Evolutionary conservation across 2,113 vertebrate species (phyloP).

Genomic region (Pipa parva): DNA sequence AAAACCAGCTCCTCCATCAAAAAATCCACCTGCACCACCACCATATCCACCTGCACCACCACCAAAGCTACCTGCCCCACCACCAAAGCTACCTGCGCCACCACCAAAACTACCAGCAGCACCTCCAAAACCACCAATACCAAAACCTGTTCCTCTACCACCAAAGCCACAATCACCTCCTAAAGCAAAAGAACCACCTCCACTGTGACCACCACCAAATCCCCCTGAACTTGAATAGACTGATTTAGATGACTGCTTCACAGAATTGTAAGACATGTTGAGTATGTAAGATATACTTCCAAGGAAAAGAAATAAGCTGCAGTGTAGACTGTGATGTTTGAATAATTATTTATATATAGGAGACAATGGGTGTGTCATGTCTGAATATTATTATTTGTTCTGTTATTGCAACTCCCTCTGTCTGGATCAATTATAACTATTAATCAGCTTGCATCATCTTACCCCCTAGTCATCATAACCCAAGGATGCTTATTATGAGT

Average conservation of each 20-base stretch:
- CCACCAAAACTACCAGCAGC: background rate
- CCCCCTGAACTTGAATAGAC: background rate
- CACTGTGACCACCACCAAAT: background rate
- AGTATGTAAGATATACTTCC: slow-evolving; percentile 10
- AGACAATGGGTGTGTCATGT: slow-evolving; percentile 26
- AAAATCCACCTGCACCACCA: too few species aligned
- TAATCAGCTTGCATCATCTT: slow-evolving; percentile 27
- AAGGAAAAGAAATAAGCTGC: slow-evolving; percentile 10
- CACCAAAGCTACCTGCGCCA: background rate
- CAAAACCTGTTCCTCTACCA: background rate
- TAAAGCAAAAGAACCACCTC: background rate
- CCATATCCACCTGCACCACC: background rate
- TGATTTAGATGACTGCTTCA: background rate
- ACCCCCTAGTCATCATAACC: slow-evolving; percentile 6
- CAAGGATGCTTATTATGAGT: slow-evolving; percentile 9
- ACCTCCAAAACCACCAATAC: background rate
- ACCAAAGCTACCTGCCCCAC: background rate
- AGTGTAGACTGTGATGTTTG: slow-evolving; percentile 4
- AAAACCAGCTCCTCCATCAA: background rate
- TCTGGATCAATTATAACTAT: slow-evolving; percentile 33
- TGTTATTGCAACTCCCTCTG: slow-evolving; percentile 21
- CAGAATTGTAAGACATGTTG: background rate
- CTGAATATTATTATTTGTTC: slow-evolving; percentile 19
- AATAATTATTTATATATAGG: slow-evolving; percentile 21
- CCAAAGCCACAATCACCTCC: background rate